Evolutionary conservation across 2,888 invertebrate genomes (phyloP).

Genomic region (Resseliella maxima): DNA sequence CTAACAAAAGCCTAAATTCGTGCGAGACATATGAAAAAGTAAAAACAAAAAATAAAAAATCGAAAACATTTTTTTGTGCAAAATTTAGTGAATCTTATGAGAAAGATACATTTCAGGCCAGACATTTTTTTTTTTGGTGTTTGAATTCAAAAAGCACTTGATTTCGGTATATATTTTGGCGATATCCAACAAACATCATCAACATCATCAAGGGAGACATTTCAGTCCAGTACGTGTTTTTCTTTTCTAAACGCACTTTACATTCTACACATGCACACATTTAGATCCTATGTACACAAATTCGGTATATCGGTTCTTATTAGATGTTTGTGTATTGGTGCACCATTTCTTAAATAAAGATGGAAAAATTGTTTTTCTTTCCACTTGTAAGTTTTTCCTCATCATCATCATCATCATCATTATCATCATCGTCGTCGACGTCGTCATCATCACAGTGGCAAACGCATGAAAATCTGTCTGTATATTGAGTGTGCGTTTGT

Average conservation of each 20-base stretch:
- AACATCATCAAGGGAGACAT: slow-evolving; percentile 43
- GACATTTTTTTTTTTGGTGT: background rate
- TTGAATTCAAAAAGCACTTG: background rate
- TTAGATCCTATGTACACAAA: no score
- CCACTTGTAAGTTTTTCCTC: slow-evolving; percentile 36
- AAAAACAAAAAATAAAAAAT: background rate
- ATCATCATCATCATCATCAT: background rate
- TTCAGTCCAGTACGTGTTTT: slow-evolving; percentile 49
- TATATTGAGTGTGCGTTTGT: background rate
- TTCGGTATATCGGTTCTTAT: no score
- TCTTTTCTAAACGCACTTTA: slow-evolving; percentile 18
- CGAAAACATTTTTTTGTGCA: background rate
- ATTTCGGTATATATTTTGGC: background rate
- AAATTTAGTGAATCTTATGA: background rate
- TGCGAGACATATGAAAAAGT: background rate
- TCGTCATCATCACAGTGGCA: background rate
- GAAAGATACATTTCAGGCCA: background rate
- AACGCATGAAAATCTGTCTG: background rate
- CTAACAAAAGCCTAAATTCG: slow-evolving; percentile 9
- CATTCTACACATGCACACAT: background rate
- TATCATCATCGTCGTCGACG: background rate
- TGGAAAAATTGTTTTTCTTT: slow-evolving; percentile 6
- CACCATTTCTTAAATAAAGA: slow-evolving; percentile 36
- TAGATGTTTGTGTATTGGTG: slow-evolving; percentile 28
- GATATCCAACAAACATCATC: slow-evolving; percentile 4